These are phyloP conservation scores for Anser cygnoides DNA, from an alignment of 2,113 vertebrate species.

Conservation along the genomic window DNA sequence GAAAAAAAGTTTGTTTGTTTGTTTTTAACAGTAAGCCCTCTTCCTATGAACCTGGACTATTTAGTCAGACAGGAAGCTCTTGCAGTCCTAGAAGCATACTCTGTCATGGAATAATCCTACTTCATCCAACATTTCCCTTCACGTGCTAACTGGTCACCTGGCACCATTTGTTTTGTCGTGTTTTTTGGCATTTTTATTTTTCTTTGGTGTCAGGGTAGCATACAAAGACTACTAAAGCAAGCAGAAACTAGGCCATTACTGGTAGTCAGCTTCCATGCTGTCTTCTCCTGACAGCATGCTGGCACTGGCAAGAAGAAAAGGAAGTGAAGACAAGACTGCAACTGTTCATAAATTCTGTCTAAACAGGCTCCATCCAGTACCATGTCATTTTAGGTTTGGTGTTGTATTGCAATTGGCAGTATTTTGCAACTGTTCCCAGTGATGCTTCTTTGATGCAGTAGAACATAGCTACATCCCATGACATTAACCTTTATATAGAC, in stretches of 20 bases:
- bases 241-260: not conserved
- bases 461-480: not conserved
- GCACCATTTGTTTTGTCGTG: not conserved
- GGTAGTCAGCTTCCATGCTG: not conserved
- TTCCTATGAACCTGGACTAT: not conserved
- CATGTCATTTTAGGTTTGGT: not conserved
- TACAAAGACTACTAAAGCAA: not conserved
- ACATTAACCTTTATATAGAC: not conserved
- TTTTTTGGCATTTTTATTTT: not conserved
- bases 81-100: not conserved
- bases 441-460: not conserved
- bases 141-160: not conserved
- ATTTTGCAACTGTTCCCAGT: not conserved
- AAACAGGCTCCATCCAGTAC: slow-evolving; percentile 8
- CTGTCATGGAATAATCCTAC: not conserved
- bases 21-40: not conserved
- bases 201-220: not conserved
- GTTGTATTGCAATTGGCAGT: not conserved
- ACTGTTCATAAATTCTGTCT: slow-evolving; percentile 15
- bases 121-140: not conserved
- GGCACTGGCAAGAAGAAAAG: not conserved
- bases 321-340: not conserved
- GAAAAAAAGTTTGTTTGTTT: not conserved
- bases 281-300: not conserved
- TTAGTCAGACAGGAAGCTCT: not conserved